Conservation (phyloP, 2,113 vertebrate genomes). For the Oreochromis aureus region DNA sequence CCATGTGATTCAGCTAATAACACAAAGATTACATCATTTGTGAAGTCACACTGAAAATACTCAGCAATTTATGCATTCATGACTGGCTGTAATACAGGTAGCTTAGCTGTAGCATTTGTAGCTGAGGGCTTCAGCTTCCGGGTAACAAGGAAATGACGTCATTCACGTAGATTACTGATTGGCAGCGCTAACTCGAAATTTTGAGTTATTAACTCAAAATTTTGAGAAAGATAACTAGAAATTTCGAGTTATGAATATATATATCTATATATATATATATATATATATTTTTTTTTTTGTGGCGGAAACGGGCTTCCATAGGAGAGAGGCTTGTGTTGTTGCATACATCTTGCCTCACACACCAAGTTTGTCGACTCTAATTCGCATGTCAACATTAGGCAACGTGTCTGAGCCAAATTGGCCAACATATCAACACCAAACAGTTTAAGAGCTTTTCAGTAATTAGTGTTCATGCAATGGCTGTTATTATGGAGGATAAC, state of each 20-base stretch:
- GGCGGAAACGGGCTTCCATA: background rate
- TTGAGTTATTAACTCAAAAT: background rate
- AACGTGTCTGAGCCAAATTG: background rate
- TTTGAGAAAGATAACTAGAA: too few relatives aligned
- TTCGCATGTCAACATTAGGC: background rate
- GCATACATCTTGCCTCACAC: background rate
- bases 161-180: background rate
- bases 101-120: background rate
- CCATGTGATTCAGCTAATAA: background rate
- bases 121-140: background rate
- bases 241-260: too few relatives aligned
- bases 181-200: fast-evolving
- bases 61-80: background rate
- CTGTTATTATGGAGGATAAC: background rate
- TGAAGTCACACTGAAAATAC: too few relatives aligned
- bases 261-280: too few relatives aligned
- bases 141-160: background rate
- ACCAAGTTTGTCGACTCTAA: background rate
- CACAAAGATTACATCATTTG: too few relatives aligned
- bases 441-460: background rate
- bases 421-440: background rate
- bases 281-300: background rate
- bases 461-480: background rate
- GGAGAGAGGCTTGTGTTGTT: background rate
- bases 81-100: background rate